phyloP scores from a whole-genome alignment of 2,797 vertebrate genomes.

The Pseudopleuronectes americanus region DNA sequence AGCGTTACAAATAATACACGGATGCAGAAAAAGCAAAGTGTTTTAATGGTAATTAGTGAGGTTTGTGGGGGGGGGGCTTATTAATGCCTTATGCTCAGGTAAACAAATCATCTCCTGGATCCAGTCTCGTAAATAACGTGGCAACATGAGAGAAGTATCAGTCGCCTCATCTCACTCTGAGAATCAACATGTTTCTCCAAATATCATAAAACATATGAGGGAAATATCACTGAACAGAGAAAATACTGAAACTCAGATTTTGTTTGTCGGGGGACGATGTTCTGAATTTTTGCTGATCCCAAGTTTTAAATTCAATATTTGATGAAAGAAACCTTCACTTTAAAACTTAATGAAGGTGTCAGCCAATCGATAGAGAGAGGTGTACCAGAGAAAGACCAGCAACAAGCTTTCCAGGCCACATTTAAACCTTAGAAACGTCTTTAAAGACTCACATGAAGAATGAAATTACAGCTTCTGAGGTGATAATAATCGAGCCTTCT shows the following conservation, averaged over 20 bases:
- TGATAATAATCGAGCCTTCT: constrained; percentile 2
- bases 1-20: too few relatives aligned
- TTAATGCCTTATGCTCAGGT: background rate
- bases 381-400: background rate
- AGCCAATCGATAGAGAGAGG: too few relatives aligned
- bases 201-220: background rate
- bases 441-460: background rate
- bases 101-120: background rate
- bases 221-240: too few relatives aligned
- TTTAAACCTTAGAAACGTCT: background rate
- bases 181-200: background rate
- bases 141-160: background rate
- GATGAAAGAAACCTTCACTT: too few relatives aligned
- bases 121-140: background rate
- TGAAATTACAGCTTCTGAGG: background rate
- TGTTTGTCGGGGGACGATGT: background rate
- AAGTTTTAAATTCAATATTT: too few relatives aligned
- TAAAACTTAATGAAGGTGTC: too few relatives aligned
- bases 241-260: too few relatives aligned
- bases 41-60: background rate
- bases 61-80: background rate
- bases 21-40: too few relatives aligned
- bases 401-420: background rate
- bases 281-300: background rate
- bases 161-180: background rate